These are phyloP conservation scores for Catocala fraxini DNA, from an alignment of 2,888 invertebrate species.

Conservation along the genomic window DNA sequence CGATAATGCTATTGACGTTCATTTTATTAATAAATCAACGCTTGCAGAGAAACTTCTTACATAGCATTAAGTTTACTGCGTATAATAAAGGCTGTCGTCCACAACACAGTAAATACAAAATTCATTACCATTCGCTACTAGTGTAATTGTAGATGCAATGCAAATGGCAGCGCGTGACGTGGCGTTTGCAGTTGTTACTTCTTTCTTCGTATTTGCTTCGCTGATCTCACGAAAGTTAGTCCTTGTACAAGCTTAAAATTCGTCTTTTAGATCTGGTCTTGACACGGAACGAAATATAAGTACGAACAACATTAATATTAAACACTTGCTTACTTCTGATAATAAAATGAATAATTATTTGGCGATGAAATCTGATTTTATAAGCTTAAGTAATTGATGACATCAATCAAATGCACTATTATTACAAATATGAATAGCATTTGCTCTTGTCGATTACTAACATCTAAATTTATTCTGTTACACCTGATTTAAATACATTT, in stretches of 20 bases:
- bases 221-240: constrained; percentile 24
- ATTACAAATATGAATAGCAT: constrained; percentile 12
- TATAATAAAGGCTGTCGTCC: constrained; percentile 22
- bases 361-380: background rate
- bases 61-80: constrained; percentile 5
- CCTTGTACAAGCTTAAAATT: background rate
- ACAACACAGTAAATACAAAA: constrained; percentile 24
- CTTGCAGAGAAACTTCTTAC: background rate
- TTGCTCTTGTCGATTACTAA: constrained; percentile 9
- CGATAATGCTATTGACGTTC: no score
- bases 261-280: background rate
- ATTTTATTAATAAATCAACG: constrained; percentile 1
- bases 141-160: constrained; percentile 20
- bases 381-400: background rate
- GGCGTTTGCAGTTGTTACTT: constrained; percentile 28
- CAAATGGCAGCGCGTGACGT: constrained; percentile 28
- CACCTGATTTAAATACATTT: constrained; percentile 27
- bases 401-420: constrained; percentile 7
- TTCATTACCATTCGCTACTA: background rate
- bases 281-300: background rate
- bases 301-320: no score
- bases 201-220: constrained; percentile 21
- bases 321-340: background rate
- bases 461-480: constrained; percentile 12
- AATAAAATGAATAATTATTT: background rate